Evolutionary conservation across 2,113 vertebrate species (phyloP), one percentile per base, ranked within the genome.

Genomic region (Mellivora capensis): DNA sequence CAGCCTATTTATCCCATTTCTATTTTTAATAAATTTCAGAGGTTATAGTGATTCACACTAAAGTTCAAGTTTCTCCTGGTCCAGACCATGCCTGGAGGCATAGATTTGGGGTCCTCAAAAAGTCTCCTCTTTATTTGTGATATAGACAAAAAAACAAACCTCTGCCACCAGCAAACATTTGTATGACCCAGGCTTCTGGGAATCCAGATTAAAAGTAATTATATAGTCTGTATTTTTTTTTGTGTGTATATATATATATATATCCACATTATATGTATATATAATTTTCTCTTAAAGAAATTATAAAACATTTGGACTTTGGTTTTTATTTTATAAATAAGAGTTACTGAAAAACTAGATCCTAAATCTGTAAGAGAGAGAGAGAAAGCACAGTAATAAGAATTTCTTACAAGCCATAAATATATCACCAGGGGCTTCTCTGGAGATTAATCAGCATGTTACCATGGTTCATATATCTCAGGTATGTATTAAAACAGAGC

Each of bases 271-370:
- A n/a, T n/a, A n/a, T n/a, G n/a, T n/a, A 34, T 49, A 34, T 42
- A 29, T 25, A 74, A 62, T 93, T 95, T 88, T 96, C 49, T 93
- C 37, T 79, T 44, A 85, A 62, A 71, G 71, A 54, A 93, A 71
- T 10, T 69, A 6, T 29, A 61, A 86, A 93, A 57, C n/a, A 57
- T 34, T 76, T 87, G 31, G 95, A 31, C 9, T 18, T 91, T 54
- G 10, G 76, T 64, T 92, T 97, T 94, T 61, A 39, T 59, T 93
- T 96, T 72, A n/a, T 91, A 67, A 83, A 27, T 89, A 39, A 95
- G 25, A 79, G 27, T 93, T 79, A 21, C 13, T 83, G 39, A 93
- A 93, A 90, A 64, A 18, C 42, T 74, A 42, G n/a, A 17, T 86
- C n/a, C 47, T 79, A 79, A 91, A 57, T 67, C n/a, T 87, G 5